A percentile compares a stretch with the other conserved stretches of the same genome.
These are phyloP conservation scores for Pangasius mekongensis DNA, from an alignment of 2,797 vertebrate genomes.

Conservation along the genomic window DNA sequence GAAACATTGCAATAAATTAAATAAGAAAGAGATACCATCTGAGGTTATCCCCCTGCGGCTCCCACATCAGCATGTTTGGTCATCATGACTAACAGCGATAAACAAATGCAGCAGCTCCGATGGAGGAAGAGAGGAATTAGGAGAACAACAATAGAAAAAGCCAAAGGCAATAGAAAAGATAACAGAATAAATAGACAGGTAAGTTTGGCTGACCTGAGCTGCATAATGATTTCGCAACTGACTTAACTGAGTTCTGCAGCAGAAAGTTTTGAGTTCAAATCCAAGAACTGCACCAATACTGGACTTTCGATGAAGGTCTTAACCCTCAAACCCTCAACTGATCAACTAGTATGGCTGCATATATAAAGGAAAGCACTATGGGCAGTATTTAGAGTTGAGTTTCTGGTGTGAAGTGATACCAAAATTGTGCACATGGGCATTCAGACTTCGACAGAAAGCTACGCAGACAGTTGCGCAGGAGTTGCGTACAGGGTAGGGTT, in stretches of 20 bases:
- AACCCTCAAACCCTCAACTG: neutral
- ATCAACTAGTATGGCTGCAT: neutral
- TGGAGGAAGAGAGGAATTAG: slow-evolving; percentile 19
- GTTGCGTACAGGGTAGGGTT: too few species aligned
- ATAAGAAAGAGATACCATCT: slow-evolving; percentile 62
- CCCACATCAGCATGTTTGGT: slow-evolving; percentile 63
- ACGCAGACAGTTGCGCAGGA: neutral
- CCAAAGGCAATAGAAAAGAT: neutral
- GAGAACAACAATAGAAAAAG: neutral
- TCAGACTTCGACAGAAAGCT: neutral
- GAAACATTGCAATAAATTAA: slow-evolving; percentile 67
- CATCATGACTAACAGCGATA: slow-evolving; percentile 29
- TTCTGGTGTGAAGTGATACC: neutral
- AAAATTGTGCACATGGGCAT: neutral
- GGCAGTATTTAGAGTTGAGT: neutral
- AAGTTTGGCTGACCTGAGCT: neutral
- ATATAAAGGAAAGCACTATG: neutral
- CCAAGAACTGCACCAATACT: neutral
- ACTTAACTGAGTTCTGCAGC: neutral
- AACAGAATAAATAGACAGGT: neutral
- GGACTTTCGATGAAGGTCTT: neutral
- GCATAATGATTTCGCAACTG: neutral
- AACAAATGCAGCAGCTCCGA: slow-evolving; percentile 33
- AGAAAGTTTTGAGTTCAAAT: neutral
- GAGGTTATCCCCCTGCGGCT: slow-evolving; percentile 60